Conservation (phyloP, 2,888 invertebrate species). For the Aspidiotus destructor region DNA sequence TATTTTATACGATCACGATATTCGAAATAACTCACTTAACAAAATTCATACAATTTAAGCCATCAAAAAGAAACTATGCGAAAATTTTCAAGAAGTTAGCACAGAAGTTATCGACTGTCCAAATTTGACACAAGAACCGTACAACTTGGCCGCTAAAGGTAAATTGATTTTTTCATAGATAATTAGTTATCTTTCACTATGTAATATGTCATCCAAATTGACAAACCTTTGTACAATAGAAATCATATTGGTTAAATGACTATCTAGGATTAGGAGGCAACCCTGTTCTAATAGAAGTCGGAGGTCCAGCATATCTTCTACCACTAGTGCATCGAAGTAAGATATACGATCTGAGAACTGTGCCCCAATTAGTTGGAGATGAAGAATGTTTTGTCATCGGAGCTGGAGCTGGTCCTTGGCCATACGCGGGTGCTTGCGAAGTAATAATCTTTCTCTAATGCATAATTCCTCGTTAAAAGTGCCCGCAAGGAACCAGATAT, state of each 20-base stretch:
- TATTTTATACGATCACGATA: neutral
- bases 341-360: constrained; percentile 57
- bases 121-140: constrained; percentile 69
- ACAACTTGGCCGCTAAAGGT: constrained; percentile 70
- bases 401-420: constrained; percentile 87
- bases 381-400: constrained; percentile 59
- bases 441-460: constrained; percentile 47
- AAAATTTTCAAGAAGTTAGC: constrained; percentile 6
- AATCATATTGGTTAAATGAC: too few relatives aligned
- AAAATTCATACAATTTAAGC: neutral
- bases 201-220: too few relatives aligned
- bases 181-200: too few relatives aligned
- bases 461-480: too few relatives aligned
- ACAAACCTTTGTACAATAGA: too few relatives aligned
- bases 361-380: constrained; percentile 46
- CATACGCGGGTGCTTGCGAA: constrained; percentile 69
- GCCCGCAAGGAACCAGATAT: too few relatives aligned
- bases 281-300: constrained; percentile 65
- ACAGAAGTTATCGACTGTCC: constrained; percentile 54
- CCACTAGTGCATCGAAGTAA: constrained; percentile 66
- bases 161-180: neutral
- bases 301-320: constrained; percentile 71
- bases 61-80: constrained; percentile 6
- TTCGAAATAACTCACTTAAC: neutral
- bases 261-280: constrained; percentile 57